Evolutionary conservation across 2,113 vertebrate genomes (phyloP), one percentile per base, ranked within the genome.

Genomic region (Melanostigma gelatinosum): DNA sequence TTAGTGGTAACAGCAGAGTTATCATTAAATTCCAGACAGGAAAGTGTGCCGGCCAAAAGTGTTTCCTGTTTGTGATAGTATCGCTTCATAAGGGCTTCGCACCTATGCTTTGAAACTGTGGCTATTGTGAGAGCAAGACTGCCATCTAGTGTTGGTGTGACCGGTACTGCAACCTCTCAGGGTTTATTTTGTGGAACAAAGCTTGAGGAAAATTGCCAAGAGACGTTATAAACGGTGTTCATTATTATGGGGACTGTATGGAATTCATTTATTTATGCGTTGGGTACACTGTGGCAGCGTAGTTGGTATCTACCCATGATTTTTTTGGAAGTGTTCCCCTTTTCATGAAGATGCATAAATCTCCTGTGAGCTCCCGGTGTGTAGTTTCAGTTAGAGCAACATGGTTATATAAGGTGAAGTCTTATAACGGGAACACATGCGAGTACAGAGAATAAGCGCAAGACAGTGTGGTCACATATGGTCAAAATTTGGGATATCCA

Each of bases 61-160:
- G 40, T 60, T 83, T 85, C 68, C 82, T 86, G 32, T 65, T 71
- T 77, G 24, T 77, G 72, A 80, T 34, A 4, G 10, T 29, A 73
- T 73, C 40, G 18, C n/a, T 64, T 83, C 48, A 46, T 42, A 3
- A 57, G 9, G 20, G 13, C 27, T 72, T 72, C 8, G 61, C 22
- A 8, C n/a, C 18, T 48, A 65, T 57, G 10, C 6, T 52, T 68
- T 40, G 7, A 68, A 68, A 68, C 13, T 7, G 27, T 61, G 0
- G 0, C 4, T 22, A 85, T 86, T 73, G 36, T 27, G 81, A 81
- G 67, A 70, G 12, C 86, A 90, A 94, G 78, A 2, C 79, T 93
- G 87, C 86, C 93, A 93, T 92, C 93, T 94, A 89, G 90, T 94
- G 94, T 73, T 72, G 9, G 9, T 52, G 13, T 20, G 16, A 0